Percentiles rank a stretch among this genome's conserved stretches.
These are phyloP conservation scores for Melipona quadrifasciata DNA, from an alignment of 1,140 invertebrate genomes.

Conservation along the genomic window DNA sequence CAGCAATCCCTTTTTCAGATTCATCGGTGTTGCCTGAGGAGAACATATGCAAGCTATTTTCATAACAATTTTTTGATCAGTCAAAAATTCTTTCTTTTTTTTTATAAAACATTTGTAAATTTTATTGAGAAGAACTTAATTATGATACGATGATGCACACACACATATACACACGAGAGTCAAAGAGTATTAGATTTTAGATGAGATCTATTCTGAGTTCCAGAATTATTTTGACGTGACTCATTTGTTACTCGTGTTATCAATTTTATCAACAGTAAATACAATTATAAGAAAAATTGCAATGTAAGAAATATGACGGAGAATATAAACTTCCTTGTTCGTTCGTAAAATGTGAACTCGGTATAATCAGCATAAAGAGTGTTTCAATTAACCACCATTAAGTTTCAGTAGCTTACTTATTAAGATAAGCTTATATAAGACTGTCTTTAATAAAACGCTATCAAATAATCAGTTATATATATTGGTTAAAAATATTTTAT, in stretches of 20 bases:
- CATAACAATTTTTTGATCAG: not conserved
- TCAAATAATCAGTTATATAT: not conserved
- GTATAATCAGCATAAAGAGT: not conserved
- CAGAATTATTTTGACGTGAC: not conserved
- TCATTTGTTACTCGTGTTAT: not conserved
- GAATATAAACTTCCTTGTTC: not conserved
- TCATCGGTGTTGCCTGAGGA: slow-evolving; percentile 82
- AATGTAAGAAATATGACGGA: not conserved
- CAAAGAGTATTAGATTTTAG: not conserved
- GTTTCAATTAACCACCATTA: not conserved
- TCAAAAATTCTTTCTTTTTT: not conserved
- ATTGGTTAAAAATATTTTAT: not conserved
- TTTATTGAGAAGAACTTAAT: not conserved
- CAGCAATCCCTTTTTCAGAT: slow-evolving; percentile 84
- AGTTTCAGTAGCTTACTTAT: not conserved
- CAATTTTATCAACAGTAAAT: not conserved
- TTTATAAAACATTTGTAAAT: not conserved
- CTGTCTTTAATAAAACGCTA: not conserved
- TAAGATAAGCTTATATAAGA: not conserved
- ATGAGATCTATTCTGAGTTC: not conserved
- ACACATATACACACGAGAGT: not conserved
- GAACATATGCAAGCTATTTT: slow-evolving; percentile 2
- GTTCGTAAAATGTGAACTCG: not conserved
- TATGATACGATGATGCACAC: not conserved
- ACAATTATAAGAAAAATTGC: not conserved